Conservation (phyloP, 1,140 invertebrate genomes). For the Orussus abietinus region DNA sequence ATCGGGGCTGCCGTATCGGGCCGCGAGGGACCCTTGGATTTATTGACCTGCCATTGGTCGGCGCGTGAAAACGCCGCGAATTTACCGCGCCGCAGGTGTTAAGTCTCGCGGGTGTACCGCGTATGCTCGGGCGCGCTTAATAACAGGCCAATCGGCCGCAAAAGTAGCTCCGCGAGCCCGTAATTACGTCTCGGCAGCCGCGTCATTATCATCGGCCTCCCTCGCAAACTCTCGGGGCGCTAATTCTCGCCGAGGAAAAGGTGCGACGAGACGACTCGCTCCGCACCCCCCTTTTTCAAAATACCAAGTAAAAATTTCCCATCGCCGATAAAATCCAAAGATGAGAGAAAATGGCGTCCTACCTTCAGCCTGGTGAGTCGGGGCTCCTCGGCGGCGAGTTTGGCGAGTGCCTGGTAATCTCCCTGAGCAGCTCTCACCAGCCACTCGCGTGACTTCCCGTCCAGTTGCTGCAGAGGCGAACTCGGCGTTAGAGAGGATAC, state of each 20-base stretch:
- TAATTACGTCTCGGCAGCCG: conserved; percentile 35
- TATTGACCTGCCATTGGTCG: conserved; percentile 43
- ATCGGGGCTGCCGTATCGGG: conserved; percentile 33
- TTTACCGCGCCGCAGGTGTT: conserved; percentile 46
- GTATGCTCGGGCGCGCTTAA: no score
- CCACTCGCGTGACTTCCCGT: conserved; percentile 77
- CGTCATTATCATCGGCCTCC: conserved; percentile 37
- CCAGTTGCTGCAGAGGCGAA: conserved; percentile 51
- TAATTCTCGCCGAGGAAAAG: no score
- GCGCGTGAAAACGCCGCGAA: conserved; percentile 39
- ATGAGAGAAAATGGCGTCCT: no score
- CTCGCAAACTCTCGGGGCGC: no score
- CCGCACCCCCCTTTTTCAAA: no score
- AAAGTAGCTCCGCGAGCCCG: conserved; percentile 35
- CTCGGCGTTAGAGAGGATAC: conserved; percentile 26
- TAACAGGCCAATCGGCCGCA: conserved; percentile 1
- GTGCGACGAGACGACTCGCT: no score
- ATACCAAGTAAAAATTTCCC: no score
- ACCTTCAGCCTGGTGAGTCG: conserved; percentile 79
- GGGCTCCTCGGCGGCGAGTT: conserved; percentile 76
- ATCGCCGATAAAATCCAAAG: no score
- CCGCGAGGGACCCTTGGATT: conserved; percentile 35
- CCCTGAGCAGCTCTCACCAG: conserved; percentile 74
- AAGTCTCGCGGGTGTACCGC: conserved; percentile 37
- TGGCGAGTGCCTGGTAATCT: conserved; percentile 78